Evolutionary conservation across 2,113 vertebrate genomes (phyloP), one percentile per base, ranked within the genome.

Genomic region (Atractosteus spatula): DNA sequence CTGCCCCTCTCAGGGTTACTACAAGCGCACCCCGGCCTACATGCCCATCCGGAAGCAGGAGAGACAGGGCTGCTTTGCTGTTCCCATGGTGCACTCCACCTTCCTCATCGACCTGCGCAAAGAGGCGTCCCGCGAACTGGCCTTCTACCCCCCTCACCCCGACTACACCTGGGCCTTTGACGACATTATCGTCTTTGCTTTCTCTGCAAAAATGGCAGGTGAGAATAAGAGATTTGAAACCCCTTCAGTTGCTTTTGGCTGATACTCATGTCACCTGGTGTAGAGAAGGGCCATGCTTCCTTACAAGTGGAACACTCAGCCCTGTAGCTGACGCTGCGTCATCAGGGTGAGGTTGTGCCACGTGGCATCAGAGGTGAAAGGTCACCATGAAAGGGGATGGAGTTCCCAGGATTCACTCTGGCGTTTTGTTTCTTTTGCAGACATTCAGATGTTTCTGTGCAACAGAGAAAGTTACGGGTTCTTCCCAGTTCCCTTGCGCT

Each of bases 1-100:
- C 54, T 71, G 63, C 55, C 59, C 16, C 29, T 54, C 51, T 0
- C 65, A 98, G 96, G 95, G 96, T 45, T 98, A 98, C 82, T 98
- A 97, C 80, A 90, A 89, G 68, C 93, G 96, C 63, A 96, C 96
- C 0, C 95, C 96, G 0, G 94, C 94, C 45, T 98, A 97, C 85
- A 88, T 97, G 62, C 96, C 95, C 7, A 90, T 98, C 3, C 91
- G 95, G 42, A 94, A 93, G 74, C 92, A 91, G 1, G 80, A 93
- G 8, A 91, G 94, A 0, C 90, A 65, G 3, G 96, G 95, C 71
- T 97, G 96, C 83, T 98, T 97, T 47, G 87, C 95, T 0, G 95
- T 97, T 14, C 94, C 95, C 70, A 98, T 98, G 96, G 96, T 96
- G n/a, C 96, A 98, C 85, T 98, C 96, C 6, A 97, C 95, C 14